Percentiles rank a stretch among this genome's conserved stretches.
phyloP scores from a whole-genome alignment of 2,113 vertebrate species.

The Plecotus auritus region DNA sequence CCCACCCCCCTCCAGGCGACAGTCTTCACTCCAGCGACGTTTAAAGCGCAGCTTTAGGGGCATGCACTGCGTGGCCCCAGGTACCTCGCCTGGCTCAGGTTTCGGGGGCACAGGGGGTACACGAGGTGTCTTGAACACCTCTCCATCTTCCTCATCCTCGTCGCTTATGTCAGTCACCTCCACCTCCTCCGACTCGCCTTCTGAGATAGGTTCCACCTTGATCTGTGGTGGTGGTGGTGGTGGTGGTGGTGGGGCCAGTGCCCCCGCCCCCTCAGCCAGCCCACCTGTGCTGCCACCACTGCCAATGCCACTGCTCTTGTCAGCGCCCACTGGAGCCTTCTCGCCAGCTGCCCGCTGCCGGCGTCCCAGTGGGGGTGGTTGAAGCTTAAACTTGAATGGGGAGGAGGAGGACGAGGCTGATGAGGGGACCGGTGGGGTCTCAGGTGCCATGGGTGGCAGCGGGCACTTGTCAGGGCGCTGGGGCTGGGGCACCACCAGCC shows the following conservation, averaged over 20 bases:
- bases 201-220: constrained; percentile 93
- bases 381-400: constrained; percentile 94
- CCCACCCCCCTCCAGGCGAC: constrained; percentile 87
- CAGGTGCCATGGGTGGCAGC: constrained; percentile 73
- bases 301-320: constrained; percentile 20
- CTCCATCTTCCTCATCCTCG: constrained; percentile 86
- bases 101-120: constrained; percentile 72
- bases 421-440: constrained; percentile 75
- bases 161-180: constrained; percentile 95
- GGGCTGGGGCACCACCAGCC: constrained; percentile 91
- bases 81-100: constrained; percentile 37
- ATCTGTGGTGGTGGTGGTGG: constrained; percentile 85
- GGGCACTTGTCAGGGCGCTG: constrained; percentile 86
- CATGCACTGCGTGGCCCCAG: constrained; percentile 82
- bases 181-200: constrained; percentile 88
- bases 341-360: constrained; percentile 84
- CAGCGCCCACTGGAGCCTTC: constrained; percentile 39
- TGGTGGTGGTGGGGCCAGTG: constrained; percentile 20
- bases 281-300: not conserved
- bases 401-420: constrained; percentile 77
- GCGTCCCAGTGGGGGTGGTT: constrained; percentile 90
- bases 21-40: constrained; percentile 93
- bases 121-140: constrained; percentile 92
- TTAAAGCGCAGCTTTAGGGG: constrained; percentile 94
- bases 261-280: constrained; percentile 56